These are phyloP conservation scores for Neoascia interrupta DNA, from an alignment of 2,888 invertebrate species.

Conservation along the genomic window DNA sequence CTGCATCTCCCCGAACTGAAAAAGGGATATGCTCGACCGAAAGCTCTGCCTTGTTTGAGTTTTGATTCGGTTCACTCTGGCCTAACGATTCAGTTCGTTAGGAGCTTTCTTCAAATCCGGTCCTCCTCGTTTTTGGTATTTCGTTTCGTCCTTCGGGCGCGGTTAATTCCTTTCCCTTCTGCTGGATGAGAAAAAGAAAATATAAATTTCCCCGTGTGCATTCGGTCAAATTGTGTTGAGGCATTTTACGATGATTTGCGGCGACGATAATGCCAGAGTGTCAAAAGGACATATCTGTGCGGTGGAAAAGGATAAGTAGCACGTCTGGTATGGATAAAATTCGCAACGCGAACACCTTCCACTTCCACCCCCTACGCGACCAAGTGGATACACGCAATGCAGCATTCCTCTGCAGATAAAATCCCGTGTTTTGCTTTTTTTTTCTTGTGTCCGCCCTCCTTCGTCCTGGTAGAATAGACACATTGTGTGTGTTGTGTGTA, in stretches of 20 bases:
- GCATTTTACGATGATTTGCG: not conserved
- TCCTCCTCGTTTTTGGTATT: conserved; percentile 34
- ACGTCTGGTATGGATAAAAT: conserved; percentile 40
- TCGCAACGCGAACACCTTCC: conserved; percentile 46
- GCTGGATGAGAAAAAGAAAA: conserved; percentile 1
- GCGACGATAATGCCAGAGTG: conserved; percentile 5
- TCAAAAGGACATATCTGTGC: conserved; percentile 30
- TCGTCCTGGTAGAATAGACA: conserved; percentile 45
- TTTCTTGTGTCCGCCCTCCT: conserved; percentile 23
- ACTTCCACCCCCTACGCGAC: conserved; percentile 21
- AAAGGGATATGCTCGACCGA: conserved; percentile 20
- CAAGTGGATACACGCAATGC: conserved; percentile 71
- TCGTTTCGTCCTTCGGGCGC: conserved; percentile 58
- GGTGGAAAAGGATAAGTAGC: not conserved
- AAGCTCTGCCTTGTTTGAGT: conserved; percentile 53
- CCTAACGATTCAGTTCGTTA: conserved; percentile 66
- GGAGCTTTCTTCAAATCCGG: conserved; percentile 68
- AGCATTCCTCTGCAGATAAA: conserved; percentile 72
- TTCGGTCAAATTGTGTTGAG: conserved; percentile 25
- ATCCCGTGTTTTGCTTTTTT: conserved; percentile 59
- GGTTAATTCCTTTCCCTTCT: conserved; percentile 39
- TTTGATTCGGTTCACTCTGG: conserved; percentile 56
- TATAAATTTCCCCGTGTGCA: conserved; percentile 8
- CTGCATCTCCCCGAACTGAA: conserved; percentile 31
- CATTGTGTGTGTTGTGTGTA: conserved; percentile 29